phyloP scores from a whole-genome alignment of 2,797 vertebrate genomes.

The Taeniopygia guttata region DNA sequence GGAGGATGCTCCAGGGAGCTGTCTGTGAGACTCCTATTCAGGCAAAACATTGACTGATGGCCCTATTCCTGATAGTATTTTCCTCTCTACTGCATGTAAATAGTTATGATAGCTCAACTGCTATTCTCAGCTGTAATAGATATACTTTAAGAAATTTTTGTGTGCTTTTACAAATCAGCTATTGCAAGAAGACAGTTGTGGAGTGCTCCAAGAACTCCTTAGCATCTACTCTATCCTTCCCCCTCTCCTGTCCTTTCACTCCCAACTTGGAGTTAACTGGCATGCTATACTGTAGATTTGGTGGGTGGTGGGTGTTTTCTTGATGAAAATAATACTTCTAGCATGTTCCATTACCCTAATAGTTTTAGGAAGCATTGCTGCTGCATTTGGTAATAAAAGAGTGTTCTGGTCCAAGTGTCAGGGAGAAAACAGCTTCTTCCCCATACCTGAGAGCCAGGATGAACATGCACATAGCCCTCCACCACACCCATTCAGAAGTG shows the following conservation, averaged over 20 bases:
- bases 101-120: conserved; percentile 14
- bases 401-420: not conserved
- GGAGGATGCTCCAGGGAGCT: conserved; percentile 18
- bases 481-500: not conserved
- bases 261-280: not conserved
- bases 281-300: not conserved
- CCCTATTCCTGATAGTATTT: not conserved
- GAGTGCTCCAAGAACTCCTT: not conserved
- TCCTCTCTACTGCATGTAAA: conserved; percentile 19
- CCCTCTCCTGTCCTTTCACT: not conserved
- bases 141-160: not conserved
- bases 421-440: not conserved
- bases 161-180: not conserved
- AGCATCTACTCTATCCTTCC: not conserved
- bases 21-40: not conserved
- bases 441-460: not conserved
- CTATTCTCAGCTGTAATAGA: not conserved
- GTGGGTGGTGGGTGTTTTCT: not conserved
- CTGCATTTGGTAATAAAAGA: not conserved
- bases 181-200: not conserved
- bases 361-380: not conserved
- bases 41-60: conserved; percentile 22
- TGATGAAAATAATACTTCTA: not conserved
- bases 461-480: not conserved
- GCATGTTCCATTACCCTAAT: not conserved